A percentile compares a stretch with the other conserved stretches of the same genome.
phyloP scores from a whole-genome alignment of 2,797 vertebrate genomes.

The Urosaurus nigricauda region DNA sequence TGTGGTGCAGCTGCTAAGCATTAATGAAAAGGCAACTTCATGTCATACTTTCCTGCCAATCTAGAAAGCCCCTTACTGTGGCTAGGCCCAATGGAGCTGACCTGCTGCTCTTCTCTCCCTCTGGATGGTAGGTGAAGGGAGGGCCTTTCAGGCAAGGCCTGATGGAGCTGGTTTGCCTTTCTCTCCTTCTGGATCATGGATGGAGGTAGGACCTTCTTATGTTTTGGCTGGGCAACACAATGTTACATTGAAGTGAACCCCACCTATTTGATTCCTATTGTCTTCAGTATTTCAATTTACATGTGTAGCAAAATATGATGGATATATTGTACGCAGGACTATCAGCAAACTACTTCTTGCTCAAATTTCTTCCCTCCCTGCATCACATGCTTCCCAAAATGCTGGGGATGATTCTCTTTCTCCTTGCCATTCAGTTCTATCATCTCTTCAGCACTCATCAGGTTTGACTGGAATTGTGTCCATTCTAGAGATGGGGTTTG shows the following conservation, averaged over 20 bases:
- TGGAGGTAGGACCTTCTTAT: no score
- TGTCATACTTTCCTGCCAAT: no score
- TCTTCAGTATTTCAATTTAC: background rate
- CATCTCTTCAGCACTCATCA: background rate
- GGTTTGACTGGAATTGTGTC: background rate
- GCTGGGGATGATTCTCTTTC: background rate
- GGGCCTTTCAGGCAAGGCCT: no score
- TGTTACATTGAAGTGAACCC: background rate
- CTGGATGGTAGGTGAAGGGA: no score
- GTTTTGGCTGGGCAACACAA: slow-evolving; percentile 45
- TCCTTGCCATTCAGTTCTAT: background rate
- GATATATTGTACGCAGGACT: background rate
- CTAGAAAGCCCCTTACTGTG: no score
- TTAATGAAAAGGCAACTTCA: no score
- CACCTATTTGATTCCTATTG: background rate
- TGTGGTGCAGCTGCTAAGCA: no score
- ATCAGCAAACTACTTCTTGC: background rate
- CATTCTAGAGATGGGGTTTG: background rate
- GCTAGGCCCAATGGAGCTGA: no score
- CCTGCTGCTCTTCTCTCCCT: no score
- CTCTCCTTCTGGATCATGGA: no score
- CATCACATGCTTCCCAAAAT: background rate
- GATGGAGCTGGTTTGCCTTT: no score
- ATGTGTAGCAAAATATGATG: background rate
- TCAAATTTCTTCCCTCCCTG: background rate